These are phyloP conservation scores for Drosophila setosimentum DNA, from an alignment of 2,888 invertebrate species.

Conservation along the genomic window DNA sequence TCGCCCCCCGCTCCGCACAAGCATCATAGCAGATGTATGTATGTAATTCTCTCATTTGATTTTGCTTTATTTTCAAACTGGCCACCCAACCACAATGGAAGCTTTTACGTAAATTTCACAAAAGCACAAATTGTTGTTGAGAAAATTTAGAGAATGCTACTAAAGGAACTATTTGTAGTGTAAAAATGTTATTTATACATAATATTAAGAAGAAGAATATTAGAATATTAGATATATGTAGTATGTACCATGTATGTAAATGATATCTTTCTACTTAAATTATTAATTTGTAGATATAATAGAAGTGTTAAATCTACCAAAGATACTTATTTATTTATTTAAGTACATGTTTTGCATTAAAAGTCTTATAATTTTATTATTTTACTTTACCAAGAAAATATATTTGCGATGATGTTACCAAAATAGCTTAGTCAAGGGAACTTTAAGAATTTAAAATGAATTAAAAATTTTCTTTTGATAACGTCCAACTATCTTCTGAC, in stretches of 20 bases:
- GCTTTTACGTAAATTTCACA: constrained; percentile 36
- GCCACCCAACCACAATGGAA: constrained; percentile 14
- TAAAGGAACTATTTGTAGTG: constrained; percentile 15
- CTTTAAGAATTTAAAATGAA: neutral
- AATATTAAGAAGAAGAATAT: no score
- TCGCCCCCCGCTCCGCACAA: neutral
- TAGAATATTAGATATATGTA: no score
- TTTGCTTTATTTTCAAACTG: constrained; percentile 6
- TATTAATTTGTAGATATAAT: neutral
- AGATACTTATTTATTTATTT: neutral
- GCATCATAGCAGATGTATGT: constrained; percentile 4
- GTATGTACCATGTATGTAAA: neutral
- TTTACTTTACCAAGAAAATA: neutral
- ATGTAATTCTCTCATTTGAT: constrained; percentile 23
- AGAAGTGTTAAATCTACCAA: neutral
- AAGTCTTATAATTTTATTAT: neutral
- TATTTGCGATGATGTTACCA: neutral
- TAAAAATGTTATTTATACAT: constrained; percentile 4
- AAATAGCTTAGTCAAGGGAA: neutral
- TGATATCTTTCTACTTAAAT: neutral
- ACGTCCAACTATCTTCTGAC: neutral
- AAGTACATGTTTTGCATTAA: neutral
- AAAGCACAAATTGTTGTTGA: constrained; percentile 17
- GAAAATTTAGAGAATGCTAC: constrained; percentile 1
- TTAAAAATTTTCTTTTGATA: neutral